Evolutionary conservation across 2,113 vertebrate species (phyloP).

Genomic region (Larimichthys polyactis): DNA sequence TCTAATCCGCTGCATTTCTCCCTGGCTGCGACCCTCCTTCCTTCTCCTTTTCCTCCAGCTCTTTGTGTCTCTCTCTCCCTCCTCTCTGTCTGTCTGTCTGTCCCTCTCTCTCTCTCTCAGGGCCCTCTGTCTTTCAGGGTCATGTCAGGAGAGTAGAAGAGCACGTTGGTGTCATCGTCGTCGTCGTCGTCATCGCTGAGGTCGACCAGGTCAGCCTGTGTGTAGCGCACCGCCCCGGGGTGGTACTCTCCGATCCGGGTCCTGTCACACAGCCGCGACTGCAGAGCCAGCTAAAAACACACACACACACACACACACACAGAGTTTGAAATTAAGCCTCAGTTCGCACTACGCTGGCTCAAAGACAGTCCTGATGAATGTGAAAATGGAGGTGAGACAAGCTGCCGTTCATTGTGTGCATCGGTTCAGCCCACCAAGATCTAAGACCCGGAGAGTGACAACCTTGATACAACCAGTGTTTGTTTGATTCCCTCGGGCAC

Average conservation of each 20-base stretch:
- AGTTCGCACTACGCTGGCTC: neutral
- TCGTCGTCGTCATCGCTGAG: conserved; percentile 80
- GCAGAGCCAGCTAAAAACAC: conserved; percentile 86
- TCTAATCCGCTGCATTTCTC: conserved; percentile 71
- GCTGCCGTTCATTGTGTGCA: neutral
- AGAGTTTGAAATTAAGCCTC: conserved; percentile 8
- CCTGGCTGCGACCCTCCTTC: conserved; percentile 65
- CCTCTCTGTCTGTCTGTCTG: conserved; percentile 28
- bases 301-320: conserved; percentile 43
- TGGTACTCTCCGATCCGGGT: conserved; percentile 85
- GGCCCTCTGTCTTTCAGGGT: conserved; percentile 86
- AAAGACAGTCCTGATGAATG: neutral
- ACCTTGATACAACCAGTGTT: neutral
- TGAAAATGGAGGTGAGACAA: conserved; percentile 5
- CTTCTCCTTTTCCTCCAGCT: conserved; percentile 44
- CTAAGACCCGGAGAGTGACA: neutral
- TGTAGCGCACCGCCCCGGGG: conserved; percentile 78
- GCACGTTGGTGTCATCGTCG: conserved; percentile 84
- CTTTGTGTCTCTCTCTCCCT: conserved; percentile 54
- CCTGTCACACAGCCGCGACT: conserved; percentile 84
- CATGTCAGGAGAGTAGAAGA: conserved; percentile 88
- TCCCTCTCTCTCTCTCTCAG: conserved; percentile 64
- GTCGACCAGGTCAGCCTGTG: conserved; percentile 72
- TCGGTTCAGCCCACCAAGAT: neutral
- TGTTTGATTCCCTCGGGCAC: conserved; percentile 2